Evolutionary conservation across 2,888 invertebrate genomes (phyloP).

Genomic region (Andrena minutula): DNA sequence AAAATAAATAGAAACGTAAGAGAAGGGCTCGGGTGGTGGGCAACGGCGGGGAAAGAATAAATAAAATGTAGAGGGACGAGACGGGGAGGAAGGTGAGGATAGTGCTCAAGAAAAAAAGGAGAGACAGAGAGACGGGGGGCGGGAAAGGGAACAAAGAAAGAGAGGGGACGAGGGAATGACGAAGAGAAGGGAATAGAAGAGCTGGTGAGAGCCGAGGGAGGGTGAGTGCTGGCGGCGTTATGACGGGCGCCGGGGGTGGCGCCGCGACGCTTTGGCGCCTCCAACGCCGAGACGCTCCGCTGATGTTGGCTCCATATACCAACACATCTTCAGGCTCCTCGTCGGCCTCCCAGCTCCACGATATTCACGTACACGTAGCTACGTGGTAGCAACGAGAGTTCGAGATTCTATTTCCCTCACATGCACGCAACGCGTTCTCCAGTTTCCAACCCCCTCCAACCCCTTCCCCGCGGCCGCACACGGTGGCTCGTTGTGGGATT

Average conservation of each 20-base stretch:
- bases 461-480: neutral
- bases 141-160: slow-evolving; percentile 49
- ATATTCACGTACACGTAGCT: slow-evolving; percentile 54
- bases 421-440: slow-evolving; percentile 31
- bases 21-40: neutral
- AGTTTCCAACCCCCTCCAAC: neutral
- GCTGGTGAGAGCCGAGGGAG: slow-evolving; percentile 49
- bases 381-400: slow-evolving; percentile 65
- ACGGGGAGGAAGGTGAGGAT: slow-evolving; percentile 7
- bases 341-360: slow-evolving; percentile 43
- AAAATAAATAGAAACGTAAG: neutral
- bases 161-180: slow-evolving; percentile 40
- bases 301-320: slow-evolving; percentile 80
- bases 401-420: slow-evolving; percentile 62
- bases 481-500: slow-evolving; percentile 2
- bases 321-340: slow-evolving; percentile 49
- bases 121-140: neutral
- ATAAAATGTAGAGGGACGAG: slow-evolving; percentile 15
- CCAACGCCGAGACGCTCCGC: slow-evolving; percentile 79
- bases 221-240: slow-evolving; percentile 81
- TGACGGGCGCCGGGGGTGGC: slow-evolving; percentile 84
- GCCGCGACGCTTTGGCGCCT: slow-evolving; percentile 84
- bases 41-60: slow-evolving; percentile 9
- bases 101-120: slow-evolving; percentile 5
- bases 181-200: slow-evolving; percentile 37